phyloP scores from a whole-genome alignment of 2,888 invertebrate genomes.

The Microctonus brassicae region DNA sequence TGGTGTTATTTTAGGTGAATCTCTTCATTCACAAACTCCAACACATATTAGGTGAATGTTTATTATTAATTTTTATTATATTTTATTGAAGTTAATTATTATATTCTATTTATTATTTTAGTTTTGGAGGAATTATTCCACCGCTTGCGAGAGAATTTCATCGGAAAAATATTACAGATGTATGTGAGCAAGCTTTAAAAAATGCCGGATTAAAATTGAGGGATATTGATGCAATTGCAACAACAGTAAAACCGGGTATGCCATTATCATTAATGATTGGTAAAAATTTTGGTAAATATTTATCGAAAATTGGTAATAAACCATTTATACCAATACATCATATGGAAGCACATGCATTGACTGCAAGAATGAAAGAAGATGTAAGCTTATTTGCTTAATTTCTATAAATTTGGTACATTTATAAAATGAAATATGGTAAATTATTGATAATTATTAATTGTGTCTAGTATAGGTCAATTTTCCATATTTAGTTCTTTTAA shows the following conservation, averaged over 20 bases:
- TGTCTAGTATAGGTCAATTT: slow-evolving; percentile 74
- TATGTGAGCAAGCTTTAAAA: slow-evolving; percentile 78
- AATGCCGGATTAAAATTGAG: slow-evolving; percentile 74
- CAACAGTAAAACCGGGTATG: slow-evolving; percentile 92
- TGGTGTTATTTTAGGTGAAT: slow-evolving; percentile 84
- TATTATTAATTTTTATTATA: slow-evolving; percentile 42
- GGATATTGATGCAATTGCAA: slow-evolving; percentile 88
- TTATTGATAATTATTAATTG: neutral
- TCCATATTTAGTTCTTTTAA: slow-evolving; percentile 90
- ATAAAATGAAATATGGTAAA: neutral
- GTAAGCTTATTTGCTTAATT: slow-evolving; percentile 59
- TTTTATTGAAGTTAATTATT: no score
- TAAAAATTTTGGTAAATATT: slow-evolving; percentile 83
- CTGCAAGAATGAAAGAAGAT: slow-evolving; percentile 81
- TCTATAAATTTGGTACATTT: neutral
- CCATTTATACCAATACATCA: slow-evolving; percentile 97
- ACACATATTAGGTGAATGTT: slow-evolving; percentile 78
- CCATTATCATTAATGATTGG: slow-evolving; percentile 85
- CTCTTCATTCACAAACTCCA: slow-evolving; percentile 83
- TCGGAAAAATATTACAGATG: slow-evolving; percentile 80
- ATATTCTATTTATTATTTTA: no score
- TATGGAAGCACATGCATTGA: slow-evolving; percentile 98
- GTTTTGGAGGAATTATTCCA: slow-evolving; percentile 92
- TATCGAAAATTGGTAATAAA: slow-evolving; percentile 77
- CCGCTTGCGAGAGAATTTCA: slow-evolving; percentile 87